Conservation (phyloP, 2,888 invertebrate species). For the Encarsia formosa region DNA sequence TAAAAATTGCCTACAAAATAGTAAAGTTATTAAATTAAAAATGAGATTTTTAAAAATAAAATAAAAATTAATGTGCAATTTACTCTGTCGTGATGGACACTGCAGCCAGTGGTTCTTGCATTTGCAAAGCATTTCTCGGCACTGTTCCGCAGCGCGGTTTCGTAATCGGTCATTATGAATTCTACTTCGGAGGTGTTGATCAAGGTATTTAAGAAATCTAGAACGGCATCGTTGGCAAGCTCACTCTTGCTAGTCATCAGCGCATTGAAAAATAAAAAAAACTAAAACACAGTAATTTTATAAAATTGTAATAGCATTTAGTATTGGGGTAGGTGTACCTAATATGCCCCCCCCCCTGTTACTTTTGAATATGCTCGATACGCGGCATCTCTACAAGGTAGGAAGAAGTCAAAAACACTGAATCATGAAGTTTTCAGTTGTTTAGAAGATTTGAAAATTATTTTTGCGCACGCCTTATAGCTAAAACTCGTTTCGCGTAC, state of each 20-base stretch:
- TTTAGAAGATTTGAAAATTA: too few species aligned
- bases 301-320: background rate
- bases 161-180: background rate
- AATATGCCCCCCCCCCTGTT: too few species aligned
- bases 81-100: background rate
- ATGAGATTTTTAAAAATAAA: too few species aligned
- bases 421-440: too few species aligned
- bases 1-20: background rate
- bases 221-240: background rate
- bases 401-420: too few species aligned
- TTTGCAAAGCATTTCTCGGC: background rate
- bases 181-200: background rate
- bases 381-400: too few species aligned
- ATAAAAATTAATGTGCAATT: too few species aligned
- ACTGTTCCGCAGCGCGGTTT: background rate
- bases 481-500: too few species aligned
- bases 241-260: background rate
- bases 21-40: too few species aligned
- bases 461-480: too few species aligned
- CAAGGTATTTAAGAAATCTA: background rate
- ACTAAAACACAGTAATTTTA: background rate
- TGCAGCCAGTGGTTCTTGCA: background rate
- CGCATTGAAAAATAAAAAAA: background rate
- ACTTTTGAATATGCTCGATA: too few species aligned
- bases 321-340: too few species aligned